Percentiles rank a stretch among this genome's conserved stretches.
Evolutionary conservation across 2,888 invertebrate genomes (phyloP).

Genomic region (Mayetiola destructor): DNA sequence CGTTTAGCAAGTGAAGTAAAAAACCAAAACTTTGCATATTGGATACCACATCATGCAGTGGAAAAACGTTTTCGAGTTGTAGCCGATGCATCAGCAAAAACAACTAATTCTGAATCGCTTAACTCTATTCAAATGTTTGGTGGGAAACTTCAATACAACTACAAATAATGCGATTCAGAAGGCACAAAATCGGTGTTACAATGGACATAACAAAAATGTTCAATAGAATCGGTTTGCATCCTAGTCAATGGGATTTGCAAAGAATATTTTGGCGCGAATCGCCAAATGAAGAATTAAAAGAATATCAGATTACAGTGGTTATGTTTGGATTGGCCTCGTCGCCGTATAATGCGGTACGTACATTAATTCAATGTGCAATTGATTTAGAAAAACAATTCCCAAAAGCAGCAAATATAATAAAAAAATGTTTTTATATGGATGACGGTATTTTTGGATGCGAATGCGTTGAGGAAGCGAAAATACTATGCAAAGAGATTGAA

Average conservation of each 20-base stretch:
- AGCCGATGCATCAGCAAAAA: not conserved
- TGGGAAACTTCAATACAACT: not conserved
- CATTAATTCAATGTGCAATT: not conserved
- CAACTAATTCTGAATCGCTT: not conserved
- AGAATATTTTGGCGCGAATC: not conserved
- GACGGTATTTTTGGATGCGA: slow-evolving; percentile 13
- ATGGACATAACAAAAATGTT: not conserved
- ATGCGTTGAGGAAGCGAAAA: slow-evolving; percentile 1
- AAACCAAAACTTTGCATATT: not conserved
- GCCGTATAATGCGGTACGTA: not conserved
- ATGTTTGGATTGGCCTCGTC: not conserved
- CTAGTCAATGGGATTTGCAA: not conserved
- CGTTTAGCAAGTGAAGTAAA: not conserved
- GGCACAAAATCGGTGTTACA: not conserved
- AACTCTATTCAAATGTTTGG: not conserved
- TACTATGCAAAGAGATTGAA: slow-evolving; percentile 10
- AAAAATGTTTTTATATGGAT: slow-evolving; percentile 16
- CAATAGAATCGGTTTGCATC: not conserved
- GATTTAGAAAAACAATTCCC: slow-evolving; percentile 11
- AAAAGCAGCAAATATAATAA: slow-evolving; percentile 12
- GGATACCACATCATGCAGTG: not conserved
- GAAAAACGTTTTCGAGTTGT: not conserved
- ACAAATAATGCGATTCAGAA: not conserved
- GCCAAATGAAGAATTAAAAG: not conserved
- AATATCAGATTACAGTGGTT: not conserved